Base-by-base conservation (phyloP, 2,113 vertebrate genomes). In the Alexandromys fortis region DNA sequence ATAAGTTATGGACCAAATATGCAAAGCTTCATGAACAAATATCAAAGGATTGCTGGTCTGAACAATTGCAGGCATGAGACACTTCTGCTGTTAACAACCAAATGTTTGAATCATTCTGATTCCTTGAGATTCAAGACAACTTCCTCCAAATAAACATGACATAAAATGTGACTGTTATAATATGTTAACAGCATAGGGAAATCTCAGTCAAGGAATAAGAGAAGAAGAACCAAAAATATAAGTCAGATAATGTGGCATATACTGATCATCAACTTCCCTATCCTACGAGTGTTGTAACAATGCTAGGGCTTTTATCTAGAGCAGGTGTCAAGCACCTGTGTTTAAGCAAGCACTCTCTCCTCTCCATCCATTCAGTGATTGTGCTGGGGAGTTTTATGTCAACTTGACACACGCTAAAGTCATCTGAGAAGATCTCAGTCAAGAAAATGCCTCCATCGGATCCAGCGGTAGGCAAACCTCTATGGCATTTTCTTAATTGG, bases 21-120 rank as follows among this genome's bases (percentile, higher is more conserved):
- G 28, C 6, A 86, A 49, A 52, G 2, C 90, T 78, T 55, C 42
- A 77, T 81, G 22, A 30, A 47, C 30, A 81, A 79, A 13, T 21
- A 52, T 6, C 58, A 70, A 63, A 52, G 49, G 17, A 72, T 58
- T 49, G 5, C 35, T 76, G 42, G 13, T 81, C 19, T 88, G n/a
- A 28, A 7, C 3, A 82, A 22, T 14, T 35, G n/a, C 11, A 83
- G 78, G 42, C 26, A 26, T 75, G 47, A 85, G 65, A 75, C 87
- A 75, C 13, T n/a, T 93, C 30, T 87, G 33, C 42, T 87, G 17
- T 8, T 72, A 19, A 63, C 22, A 17, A 58, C 73, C 12, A 28
- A 79, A 85, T 79, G 63, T 77, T 58, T 75, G 78, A 94, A 72
- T 82, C 76, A 93, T 61, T 76, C 35, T 78, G 30, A 94, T 75